Conservation (phyloP, 2,113 vertebrate genomes). For the Pleuronectes platessa region DNA sequence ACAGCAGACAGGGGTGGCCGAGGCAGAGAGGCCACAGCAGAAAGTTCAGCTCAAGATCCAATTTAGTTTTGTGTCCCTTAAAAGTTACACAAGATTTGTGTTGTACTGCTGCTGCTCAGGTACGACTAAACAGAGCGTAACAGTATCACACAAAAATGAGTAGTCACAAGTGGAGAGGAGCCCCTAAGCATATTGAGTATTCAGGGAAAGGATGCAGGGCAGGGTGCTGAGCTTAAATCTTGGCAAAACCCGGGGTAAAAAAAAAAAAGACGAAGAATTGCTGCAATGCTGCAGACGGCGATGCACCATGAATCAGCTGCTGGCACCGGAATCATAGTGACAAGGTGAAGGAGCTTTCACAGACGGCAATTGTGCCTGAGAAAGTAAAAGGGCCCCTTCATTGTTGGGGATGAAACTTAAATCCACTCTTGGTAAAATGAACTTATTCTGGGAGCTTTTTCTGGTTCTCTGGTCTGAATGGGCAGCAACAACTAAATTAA, state of each 20-base stretch:
- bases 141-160: background rate
- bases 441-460: too few relatives aligned
- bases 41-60: slow-evolving; percentile 71
- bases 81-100: background rate
- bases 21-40: slow-evolving; percentile 75
- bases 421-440: too few relatives aligned
- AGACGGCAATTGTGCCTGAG: background rate
- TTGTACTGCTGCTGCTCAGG: background rate
- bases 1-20: slow-evolving; percentile 71
- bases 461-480: too few relatives aligned
- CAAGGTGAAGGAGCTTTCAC: slow-evolving; percentile 41
- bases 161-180: background rate
- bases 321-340: slow-evolving; percentile 55
- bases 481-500: too few relatives aligned
- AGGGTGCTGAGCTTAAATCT: slow-evolving; percentile 39
- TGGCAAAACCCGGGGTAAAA: slow-evolving; percentile 47
- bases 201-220: slow-evolving; percentile 3
- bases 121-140: background rate
- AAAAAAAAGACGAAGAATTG: slow-evolving; percentile 24
- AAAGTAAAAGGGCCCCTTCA: background rate
- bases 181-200: slow-evolving; percentile 16
- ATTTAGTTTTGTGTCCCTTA: background rate
- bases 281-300: slow-evolving; percentile 70
- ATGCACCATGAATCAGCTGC: slow-evolving; percentile 82
- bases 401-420: too few relatives aligned